Evolutionary conservation across 1,140 invertebrate genomes (phyloP), one percentile per base, ranked within the genome.

Genomic region (Neomicropteryx cornuta): DNA sequence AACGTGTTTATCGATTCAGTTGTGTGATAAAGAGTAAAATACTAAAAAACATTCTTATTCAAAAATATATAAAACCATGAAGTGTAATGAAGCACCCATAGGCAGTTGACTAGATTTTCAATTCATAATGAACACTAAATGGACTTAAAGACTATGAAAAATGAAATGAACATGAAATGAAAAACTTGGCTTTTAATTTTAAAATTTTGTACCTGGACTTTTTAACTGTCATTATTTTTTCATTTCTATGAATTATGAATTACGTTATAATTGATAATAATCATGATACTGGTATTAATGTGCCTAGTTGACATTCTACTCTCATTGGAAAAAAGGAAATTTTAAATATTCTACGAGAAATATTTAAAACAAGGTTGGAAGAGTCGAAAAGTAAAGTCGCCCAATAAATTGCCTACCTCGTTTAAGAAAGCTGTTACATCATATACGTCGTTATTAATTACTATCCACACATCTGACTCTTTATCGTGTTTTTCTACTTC

Each of bases 371-470:
- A 27, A 8, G 24, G 6, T 8, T n/a, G 6, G 8, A 8, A 27
- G n/a, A 8, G 24, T 27, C 24, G 8, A 27, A 27, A 8, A 27
- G 24, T n/a, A 27, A n/a, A 27, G n/a, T 8, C 8, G n/a, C 24
- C 8, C 20, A 2, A 18, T 14, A 20, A 33, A 39, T n/a, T 33
- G 13, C 34, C 54, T 53, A 80, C 79, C 68, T 83, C 75, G 33
- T 62, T 57, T 1, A 76, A 56, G 52, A 77, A 83, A 27, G 61
- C 56, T 2, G 77, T 74, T 8, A 82, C 68, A 58, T 83, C 66
- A 47, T 82, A 83, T 36, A 83, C 71, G 45, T 67, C 64, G 44
- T 78, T 68, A 28, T 79, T 65, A 39, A 82, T 76, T 21, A 79
- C 57, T 17, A 79, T 55, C 76, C 75, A 79, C 2, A 66, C 47